Evolutionary conservation across 1,140 invertebrate genomes (phyloP).

Genomic region (Leptinotarsa undecemlineata): DNA sequence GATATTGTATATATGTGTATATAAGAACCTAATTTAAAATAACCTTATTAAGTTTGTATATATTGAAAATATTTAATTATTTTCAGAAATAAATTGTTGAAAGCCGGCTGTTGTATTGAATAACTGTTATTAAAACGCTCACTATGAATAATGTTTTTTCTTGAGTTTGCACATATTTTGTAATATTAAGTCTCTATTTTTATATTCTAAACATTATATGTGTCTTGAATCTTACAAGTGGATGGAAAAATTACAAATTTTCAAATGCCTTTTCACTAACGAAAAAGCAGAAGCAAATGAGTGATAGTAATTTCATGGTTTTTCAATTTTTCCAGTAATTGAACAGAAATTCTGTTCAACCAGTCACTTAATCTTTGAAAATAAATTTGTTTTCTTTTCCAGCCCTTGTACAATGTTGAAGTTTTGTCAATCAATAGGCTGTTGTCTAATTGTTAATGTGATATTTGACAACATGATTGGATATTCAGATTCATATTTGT

Average conservation of each 20-base stretch:
- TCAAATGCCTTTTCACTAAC: too few relatives aligned
- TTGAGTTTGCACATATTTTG: slow-evolving; percentile 23
- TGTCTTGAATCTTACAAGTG: background rate
- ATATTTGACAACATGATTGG: slow-evolving; percentile 24
- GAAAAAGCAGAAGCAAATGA: too few relatives aligned
- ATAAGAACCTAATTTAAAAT: slow-evolving; percentile 27
- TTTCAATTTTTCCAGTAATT: too few relatives aligned
- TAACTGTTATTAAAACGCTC: slow-evolving; percentile 30
- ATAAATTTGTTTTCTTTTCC: background rate
- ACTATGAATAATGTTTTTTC: slow-evolving; percentile 19
- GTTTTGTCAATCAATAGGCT: slow-evolving; percentile 28
- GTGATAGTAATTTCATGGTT: too few relatives aligned
- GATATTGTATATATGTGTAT: slow-evolving; percentile 24
- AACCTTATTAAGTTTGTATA: slow-evolving; percentile 26
- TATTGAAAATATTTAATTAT: slow-evolving; percentile 29
- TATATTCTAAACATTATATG: slow-evolving; percentile 20
- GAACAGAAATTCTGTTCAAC: too few relatives aligned
- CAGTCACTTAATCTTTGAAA: background rate
- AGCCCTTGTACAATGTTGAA: slow-evolving; percentile 13
- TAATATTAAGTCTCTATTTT: slow-evolving; percentile 27
- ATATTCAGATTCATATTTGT: slow-evolving; percentile 19
- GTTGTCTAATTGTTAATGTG: slow-evolving; percentile 26
- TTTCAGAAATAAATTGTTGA: slow-evolving; percentile 25
- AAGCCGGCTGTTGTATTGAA: slow-evolving; percentile 28
- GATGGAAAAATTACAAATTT: background rate